A percentile compares a stretch with the other conserved stretches of the same genome.
Evolutionary conservation across 2,113 vertebrate species (phyloP).

Genomic region (Oryzias melastigma): DNA sequence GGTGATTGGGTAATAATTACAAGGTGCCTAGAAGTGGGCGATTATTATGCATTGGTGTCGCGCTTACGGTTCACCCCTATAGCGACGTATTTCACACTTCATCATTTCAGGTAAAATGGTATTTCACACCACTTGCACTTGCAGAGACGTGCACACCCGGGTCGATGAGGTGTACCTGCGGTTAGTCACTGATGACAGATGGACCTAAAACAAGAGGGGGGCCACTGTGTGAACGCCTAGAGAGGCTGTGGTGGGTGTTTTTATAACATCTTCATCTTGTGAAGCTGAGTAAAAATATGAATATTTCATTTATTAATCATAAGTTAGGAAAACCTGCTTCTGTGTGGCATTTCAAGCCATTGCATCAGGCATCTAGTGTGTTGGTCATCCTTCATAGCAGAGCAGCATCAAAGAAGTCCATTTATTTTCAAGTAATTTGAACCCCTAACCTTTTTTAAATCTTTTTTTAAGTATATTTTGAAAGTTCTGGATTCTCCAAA

Average conservation of each 20-base stretch:
- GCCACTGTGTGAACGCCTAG: background rate
- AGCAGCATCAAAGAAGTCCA: no score
- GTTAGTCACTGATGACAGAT: slow-evolving; percentile 36
- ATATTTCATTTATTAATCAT: slow-evolving; percentile 9
- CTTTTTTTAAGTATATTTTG: no score
- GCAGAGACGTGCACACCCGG: slow-evolving; percentile 49
- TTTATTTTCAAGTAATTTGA: no score
- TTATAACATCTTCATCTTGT: background rate
- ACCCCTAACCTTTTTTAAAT: no score
- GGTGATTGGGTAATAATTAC: slow-evolving; percentile 65
- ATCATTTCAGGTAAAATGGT: slow-evolving; percentile 63
- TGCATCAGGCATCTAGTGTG: slow-evolving; percentile 32
- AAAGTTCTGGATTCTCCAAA: no score
- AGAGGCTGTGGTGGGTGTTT: slow-evolving; percentile 2
- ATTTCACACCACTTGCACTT: slow-evolving; percentile 69
- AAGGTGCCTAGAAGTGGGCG: slow-evolving; percentile 46
- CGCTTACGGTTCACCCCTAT: slow-evolving; percentile 49
- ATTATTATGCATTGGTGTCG: slow-evolving; percentile 70
- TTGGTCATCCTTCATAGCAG: slow-evolving; percentile 25
- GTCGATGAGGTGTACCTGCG: slow-evolving; percentile 55
- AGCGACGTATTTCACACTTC: slow-evolving; percentile 72
- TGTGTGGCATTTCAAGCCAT: slow-evolving; percentile 31
- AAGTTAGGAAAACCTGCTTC: slow-evolving; percentile 9
- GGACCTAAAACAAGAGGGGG: slow-evolving; percentile 24
- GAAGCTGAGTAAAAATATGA: background rate